Conservation (phyloP, 2,888 invertebrate species). For the Trissolcus japonicus region DNA sequence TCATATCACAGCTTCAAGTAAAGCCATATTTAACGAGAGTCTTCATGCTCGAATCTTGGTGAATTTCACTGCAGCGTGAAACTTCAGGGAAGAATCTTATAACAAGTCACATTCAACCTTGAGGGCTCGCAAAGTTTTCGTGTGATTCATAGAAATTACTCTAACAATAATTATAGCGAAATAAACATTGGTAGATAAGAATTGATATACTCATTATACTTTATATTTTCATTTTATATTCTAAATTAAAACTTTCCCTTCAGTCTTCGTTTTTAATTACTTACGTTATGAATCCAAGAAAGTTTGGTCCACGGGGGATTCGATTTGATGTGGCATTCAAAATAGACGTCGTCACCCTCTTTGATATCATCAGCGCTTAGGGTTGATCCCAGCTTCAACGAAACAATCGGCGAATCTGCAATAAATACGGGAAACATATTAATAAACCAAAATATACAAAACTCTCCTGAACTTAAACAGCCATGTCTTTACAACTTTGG, state of each 20-base stretch:
- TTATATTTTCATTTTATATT: neutral
- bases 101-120: no score
- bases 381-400: conserved; percentile 88
- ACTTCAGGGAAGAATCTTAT: no score
- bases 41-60: no score
- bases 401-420: conserved; percentile 90
- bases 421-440: neutral
- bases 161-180: conserved; percentile 1
- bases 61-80: no score
- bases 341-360: conserved; percentile 94
- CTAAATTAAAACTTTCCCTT: neutral
- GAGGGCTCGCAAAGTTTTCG: no score
- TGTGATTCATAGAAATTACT: no score
- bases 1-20: no score
- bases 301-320: conserved; percentile 91
- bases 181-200: conserved; percentile 9
- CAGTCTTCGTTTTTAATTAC: conserved; percentile 71
- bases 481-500: no score
- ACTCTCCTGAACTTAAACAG: no score
- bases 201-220: neutral
- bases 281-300: conserved; percentile 92
- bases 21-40: no score
- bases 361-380: conserved; percentile 92
- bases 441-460: neutral
- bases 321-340: conserved; percentile 93